phyloP scores from a whole-genome alignment of 2,797 vertebrate species.

The Danio tinwini region DNA sequence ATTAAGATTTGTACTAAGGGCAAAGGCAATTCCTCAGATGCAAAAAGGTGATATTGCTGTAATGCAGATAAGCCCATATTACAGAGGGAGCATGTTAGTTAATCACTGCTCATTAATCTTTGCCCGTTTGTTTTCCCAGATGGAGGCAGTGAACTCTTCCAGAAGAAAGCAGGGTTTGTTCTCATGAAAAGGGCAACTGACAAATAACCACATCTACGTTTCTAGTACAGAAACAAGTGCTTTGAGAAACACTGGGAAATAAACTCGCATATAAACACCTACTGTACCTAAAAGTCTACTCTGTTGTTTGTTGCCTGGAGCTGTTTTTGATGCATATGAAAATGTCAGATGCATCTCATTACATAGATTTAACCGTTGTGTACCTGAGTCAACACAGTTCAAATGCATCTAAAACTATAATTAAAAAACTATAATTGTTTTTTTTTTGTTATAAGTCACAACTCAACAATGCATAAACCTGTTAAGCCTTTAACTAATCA shows the following conservation, averaged over 20 bases:
- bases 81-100: slow-evolving; percentile 1
- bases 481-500: no score
- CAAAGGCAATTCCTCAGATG: slow-evolving; percentile 2
- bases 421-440: no score
- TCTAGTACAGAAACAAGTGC: background rate
- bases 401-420: no score
- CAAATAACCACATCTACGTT: background rate
- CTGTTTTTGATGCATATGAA: background rate
- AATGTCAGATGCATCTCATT: background rate
- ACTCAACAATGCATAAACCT: no score
- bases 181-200: slow-evolving; percentile 40
- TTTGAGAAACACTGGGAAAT: background rate
- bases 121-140: slow-evolving; percentile 13
- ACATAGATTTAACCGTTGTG: background rate
- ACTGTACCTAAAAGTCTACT: slow-evolving; percentile 1
- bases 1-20: background rate
- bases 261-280: background rate
- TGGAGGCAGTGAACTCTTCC: slow-evolving; percentile 3
- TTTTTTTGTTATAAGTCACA: no score
- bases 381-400: background rate
- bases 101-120: slow-evolving; percentile 35
- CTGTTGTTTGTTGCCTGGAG: background rate
- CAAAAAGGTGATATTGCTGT: slow-evolving; percentile 19
- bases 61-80: slow-evolving; percentile 9
- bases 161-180: slow-evolving; percentile 26